Percentiles rank a stretch among this genome's conserved stretches.
Evolutionary conservation across 2,888 invertebrate species (phyloP).

Genomic region (Nephrotoma guestfalica): DNA sequence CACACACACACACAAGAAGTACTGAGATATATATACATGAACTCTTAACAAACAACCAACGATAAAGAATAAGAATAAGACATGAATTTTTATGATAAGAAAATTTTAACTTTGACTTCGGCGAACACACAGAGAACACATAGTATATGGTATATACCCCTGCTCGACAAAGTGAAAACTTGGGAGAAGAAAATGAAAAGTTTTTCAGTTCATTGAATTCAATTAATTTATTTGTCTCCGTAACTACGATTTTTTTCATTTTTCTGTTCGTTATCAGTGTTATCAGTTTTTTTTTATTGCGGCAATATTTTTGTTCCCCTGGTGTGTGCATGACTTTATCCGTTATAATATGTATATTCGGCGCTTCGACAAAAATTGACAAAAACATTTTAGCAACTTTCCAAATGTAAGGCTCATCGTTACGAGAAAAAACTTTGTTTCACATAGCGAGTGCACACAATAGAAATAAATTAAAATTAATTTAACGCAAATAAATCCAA

Average conservation of each 20-base stretch:
- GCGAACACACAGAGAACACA: not conserved
- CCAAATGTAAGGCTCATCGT: not conserved
- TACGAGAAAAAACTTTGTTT: not conserved
- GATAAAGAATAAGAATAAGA: not conserved
- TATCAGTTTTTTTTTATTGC: not conserved
- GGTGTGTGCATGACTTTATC: not conserved
- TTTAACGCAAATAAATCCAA: not conserved
- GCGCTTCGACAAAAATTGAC: not conserved
- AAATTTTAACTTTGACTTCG: not conserved
- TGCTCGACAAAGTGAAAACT: not conserved
- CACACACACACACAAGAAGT: not conserved
- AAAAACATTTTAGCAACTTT: not conserved
- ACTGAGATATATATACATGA: not conserved
- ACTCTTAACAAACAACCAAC: not conserved
- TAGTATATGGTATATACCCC: too few species aligned
- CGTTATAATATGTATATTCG: not conserved
- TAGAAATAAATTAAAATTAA: not conserved
- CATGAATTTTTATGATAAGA: not conserved
- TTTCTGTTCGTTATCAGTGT: not conserved
- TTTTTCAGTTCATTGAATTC: constrained; percentile 4
- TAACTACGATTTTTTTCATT: not conserved
- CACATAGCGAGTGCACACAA: not conserved
- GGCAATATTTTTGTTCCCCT: not conserved
- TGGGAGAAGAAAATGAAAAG: not conserved
- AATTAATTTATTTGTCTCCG: constrained; percentile 3